Evolutionary conservation across 2,113 vertebrate species (phyloP), one percentile per base, ranked within the genome.

Genomic region (Perca flavescens): DNA sequence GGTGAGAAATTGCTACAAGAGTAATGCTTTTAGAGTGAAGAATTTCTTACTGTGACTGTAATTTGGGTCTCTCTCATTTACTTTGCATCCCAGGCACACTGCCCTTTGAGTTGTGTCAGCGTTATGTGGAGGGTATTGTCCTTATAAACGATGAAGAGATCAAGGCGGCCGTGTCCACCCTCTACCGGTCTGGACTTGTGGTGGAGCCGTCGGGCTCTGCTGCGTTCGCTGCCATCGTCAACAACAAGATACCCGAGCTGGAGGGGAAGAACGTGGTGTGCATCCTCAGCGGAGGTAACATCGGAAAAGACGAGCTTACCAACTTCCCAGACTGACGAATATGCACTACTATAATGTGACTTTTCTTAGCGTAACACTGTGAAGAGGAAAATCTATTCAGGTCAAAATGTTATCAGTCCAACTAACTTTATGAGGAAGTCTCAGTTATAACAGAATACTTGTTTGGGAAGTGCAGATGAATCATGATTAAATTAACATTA

Each of bases 111-210:
- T 53, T 95, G 78, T 96, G 95, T 82, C 85, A 77, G 22, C 91
- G 90, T 17, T 93, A 93, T 4, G 94, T 95, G 36, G 93, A 95
- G 62, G 84, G 77, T 5, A 94, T 96, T 1, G 86, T 95, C 71
- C 91, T 96, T 68, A 89, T 96, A 74, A 95, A 52, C 4, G 95
- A 96, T 0, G 93, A 94, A 25, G 92, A 96, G 76, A 95, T 96
- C 80, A 77, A 82, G 83, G 80, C 79, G 3, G 94, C 95, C 0
- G 95, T 96, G 61, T 91, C 93, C 11, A 58, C 71, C 1, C 94
- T 96, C 16, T 95, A 95, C 84, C 58, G 61, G 6, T 86, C 95
- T 0, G 95, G 95, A 4, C 86, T 96, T 0, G 93, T 96, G 50
- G 95, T 96, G 34, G 96, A 96, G 62, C 93, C 95, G 0, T 95